Evolutionary conservation across 2,888 invertebrate species (phyloP).

Genomic region (Leptodirus hochenwartii): DNA sequence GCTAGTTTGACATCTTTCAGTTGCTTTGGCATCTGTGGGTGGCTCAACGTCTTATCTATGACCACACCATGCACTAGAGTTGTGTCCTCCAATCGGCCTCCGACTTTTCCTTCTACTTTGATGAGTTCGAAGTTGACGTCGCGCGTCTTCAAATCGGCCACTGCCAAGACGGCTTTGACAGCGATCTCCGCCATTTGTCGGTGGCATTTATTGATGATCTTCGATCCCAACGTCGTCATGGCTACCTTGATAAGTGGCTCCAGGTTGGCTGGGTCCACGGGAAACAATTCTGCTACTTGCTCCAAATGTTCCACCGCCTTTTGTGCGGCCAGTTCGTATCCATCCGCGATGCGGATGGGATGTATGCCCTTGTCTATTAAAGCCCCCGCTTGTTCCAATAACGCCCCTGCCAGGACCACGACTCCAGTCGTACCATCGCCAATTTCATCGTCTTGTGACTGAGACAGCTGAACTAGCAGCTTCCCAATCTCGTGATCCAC

Average conservation of each 20-base stretch:
- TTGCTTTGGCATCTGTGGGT: slow-evolving; percentile 98
- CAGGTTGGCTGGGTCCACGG: slow-evolving; percentile 61
- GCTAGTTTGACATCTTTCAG: slow-evolving; percentile 81
- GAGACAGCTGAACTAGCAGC: slow-evolving; percentile 91
- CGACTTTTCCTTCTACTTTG: slow-evolving; percentile 93
- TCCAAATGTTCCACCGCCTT: slow-evolving; percentile 74
- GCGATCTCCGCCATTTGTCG: slow-evolving; percentile 98
- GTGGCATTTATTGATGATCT: slow-evolving; percentile 95
- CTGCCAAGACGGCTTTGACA: slow-evolving; percentile 88
- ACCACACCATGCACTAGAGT: slow-evolving; percentile 92
- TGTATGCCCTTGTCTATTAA: slow-evolving; percentile 94
- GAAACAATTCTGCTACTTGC: slow-evolving; percentile 74
- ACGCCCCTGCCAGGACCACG: slow-evolving; percentile 69
- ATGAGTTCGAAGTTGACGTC: slow-evolving; percentile 99
- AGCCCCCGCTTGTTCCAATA: slow-evolving; percentile 86
- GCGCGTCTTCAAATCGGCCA: slow-evolving; percentile 80
- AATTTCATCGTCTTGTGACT: slow-evolving; percentile 98
- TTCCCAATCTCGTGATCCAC: slow-evolving; percentile 98
- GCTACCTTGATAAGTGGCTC: slow-evolving; percentile 83
- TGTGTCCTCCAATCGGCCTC: slow-evolving; percentile 93
- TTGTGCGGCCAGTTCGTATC: slow-evolving; percentile 92
- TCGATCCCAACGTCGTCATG: slow-evolving; percentile 96
- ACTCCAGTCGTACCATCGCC: slow-evolving; percentile 99
- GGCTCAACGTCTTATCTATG: slow-evolving; percentile 96
- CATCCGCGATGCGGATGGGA: slow-evolving; percentile 96